phyloP scores from a whole-genome alignment of 2,113 vertebrate genomes.

The Lanius collurio region DNA sequence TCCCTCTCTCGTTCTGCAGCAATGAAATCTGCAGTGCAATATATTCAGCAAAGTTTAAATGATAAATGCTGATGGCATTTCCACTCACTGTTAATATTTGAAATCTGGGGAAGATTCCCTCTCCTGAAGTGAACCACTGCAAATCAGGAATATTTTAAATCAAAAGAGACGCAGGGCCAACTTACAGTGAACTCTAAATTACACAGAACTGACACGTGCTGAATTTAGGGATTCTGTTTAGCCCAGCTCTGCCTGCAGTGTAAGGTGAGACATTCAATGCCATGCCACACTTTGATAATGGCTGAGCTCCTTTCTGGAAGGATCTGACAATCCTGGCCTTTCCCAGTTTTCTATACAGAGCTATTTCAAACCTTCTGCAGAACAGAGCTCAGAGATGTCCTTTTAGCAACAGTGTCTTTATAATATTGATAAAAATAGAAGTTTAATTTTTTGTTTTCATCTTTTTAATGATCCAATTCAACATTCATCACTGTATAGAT shows the following conservation, averaged over 20 bases:
- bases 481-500: neutral
- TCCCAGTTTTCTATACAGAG: fast-evolving
- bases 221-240: neutral
- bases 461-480: neutral
- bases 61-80: constrained; percentile 45
- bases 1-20: neutral
- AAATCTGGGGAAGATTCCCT: constrained; percentile 3
- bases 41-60: constrained; percentile 23
- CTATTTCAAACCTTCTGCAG: neutral
- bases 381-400: neutral
- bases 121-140: neutral
- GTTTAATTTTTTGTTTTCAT: neutral
- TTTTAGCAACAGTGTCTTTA: neutral
- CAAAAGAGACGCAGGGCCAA: neutral
- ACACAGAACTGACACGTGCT: neutral
- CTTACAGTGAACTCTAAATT: neutral
- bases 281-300: neutral
- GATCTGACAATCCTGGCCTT: neutral
- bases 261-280: neutral
- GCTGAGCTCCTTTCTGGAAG: neutral
- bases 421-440: neutral
- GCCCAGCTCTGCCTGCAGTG: neutral
- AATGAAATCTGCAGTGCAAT: neutral
- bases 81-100: constrained; percentile 20
- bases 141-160: constrained; percentile 38